Conservation (phyloP, 35 echinoderm and acorn worm species). For the Ophiothrix spiculata region DNA sequence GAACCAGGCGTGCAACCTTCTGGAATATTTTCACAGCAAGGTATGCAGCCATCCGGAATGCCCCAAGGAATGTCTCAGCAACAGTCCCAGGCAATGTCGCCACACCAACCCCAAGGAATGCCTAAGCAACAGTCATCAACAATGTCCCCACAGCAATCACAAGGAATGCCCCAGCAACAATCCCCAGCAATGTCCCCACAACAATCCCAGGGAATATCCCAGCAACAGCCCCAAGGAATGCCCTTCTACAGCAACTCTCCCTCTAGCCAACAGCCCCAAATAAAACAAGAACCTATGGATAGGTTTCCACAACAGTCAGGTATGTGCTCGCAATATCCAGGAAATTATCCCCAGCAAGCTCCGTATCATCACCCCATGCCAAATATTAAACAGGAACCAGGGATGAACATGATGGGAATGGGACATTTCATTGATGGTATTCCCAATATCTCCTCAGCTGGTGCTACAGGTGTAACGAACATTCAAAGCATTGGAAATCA, state of each 20-base stretch:
- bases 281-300: not conserved
- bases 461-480: not conserved
- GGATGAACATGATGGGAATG: constrained; percentile 1
- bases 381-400: not conserved
- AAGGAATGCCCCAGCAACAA: not conserved
- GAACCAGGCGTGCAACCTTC: not conserved
- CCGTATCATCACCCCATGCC: not conserved
- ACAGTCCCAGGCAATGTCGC: no score
- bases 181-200: not conserved
- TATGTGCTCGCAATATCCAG: not conserved
- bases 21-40: no score
- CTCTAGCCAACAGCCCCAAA: not conserved
- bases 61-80: no score
- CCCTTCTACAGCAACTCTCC: not conserved
- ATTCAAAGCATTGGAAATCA: constrained; percentile 1
- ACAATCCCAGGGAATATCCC: not conserved
- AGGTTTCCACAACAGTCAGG: not conserved
- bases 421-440: constrained; percentile 1
- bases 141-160: not conserved
- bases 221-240: not conserved
- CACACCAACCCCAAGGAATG: not conserved
- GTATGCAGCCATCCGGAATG: not conserved
- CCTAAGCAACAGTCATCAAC: no score
- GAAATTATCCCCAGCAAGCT: not conserved
- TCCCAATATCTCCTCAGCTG: not conserved